These are phyloP conservation scores for Salvelinus sp. DNA, from an alignment of 2,113 vertebrate species.

Conservation along the genomic window DNA sequence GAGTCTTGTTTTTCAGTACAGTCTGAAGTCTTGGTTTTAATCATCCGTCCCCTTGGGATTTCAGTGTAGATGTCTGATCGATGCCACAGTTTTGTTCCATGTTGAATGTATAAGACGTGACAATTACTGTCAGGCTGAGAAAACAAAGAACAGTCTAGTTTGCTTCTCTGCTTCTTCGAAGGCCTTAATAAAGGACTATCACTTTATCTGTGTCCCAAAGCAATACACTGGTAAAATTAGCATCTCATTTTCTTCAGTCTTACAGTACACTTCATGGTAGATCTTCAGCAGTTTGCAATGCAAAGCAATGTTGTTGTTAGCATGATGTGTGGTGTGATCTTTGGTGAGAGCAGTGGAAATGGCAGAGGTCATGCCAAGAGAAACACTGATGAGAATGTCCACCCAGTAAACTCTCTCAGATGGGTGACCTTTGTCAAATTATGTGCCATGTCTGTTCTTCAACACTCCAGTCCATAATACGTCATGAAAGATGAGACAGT, in stretches of 20 bases:
- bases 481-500: background rate
- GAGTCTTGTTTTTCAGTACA: slow-evolving; percentile 1
- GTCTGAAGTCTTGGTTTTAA: slow-evolving; percentile 17
- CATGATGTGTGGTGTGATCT: background rate
- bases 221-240: slow-evolving; percentile 5
- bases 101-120: slow-evolving; percentile 9
- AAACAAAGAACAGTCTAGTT: slow-evolving; percentile 2
- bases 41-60: slow-evolving; percentile 13
- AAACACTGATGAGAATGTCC: background rate
- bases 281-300: background rate
- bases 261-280: background rate
- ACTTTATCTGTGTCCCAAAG: background rate
- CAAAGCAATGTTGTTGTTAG: background rate
- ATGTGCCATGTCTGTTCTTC: background rate
- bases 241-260: background rate
- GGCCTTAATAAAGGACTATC: background rate
- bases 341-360: background rate
- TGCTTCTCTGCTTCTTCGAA: background rate
- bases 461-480: background rate
- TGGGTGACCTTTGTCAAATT: background rate
- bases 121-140: background rate
- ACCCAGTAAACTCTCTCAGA: background rate
- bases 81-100: slow-evolving; percentile 12
- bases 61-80: background rate
- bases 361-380: background rate